A percentile compares a stretch with the other conserved stretches of the same genome.
Conservation (phyloP, 92 coral and sea anemone genomes). For the Phenganax marumi region DNA sequence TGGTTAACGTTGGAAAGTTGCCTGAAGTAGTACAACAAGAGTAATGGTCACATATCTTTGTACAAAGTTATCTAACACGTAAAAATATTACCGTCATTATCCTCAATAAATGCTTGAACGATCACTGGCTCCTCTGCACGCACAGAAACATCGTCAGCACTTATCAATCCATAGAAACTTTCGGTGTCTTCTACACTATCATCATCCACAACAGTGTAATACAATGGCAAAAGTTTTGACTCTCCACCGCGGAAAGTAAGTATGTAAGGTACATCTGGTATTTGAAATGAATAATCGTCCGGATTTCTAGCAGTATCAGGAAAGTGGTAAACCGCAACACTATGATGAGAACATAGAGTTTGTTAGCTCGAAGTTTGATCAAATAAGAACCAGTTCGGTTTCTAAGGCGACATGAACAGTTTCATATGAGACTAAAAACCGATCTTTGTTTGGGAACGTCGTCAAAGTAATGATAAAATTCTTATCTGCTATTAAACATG, state of each 20-base stretch:
- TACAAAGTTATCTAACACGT: background rate
- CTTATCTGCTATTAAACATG: background rate
- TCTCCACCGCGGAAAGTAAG: constrained; percentile 31
- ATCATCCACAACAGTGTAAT: constrained; percentile 17
- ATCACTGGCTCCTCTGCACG: background rate
- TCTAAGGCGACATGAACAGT: too few relatives aligned
- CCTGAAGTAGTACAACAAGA: too few relatives aligned
- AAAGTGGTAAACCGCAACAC: constrained; percentile 29
- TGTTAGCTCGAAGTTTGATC: background rate
- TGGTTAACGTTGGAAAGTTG: too few relatives aligned
- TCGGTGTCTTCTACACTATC: constrained; percentile 20
- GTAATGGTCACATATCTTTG: too few relatives aligned
- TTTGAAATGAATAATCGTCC: constrained; percentile 2
- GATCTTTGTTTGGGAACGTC: background rate
- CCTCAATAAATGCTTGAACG: background rate
- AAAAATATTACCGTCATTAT: constrained; percentile 32
- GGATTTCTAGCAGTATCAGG: constrained; percentile 17
- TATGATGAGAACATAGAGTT: background rate
- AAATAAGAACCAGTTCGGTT: too few relatives aligned
- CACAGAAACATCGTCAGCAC: constrained; percentile 10
- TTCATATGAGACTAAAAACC: too few relatives aligned
- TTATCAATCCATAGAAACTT: constrained; percentile 16
- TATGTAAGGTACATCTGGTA: background rate
- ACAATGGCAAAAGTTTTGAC: constrained; percentile 11
- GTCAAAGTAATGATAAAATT: background rate